Conservation (phyloP, 1,140 invertebrate genomes). For the Propsilocerus akamusi region DNA sequence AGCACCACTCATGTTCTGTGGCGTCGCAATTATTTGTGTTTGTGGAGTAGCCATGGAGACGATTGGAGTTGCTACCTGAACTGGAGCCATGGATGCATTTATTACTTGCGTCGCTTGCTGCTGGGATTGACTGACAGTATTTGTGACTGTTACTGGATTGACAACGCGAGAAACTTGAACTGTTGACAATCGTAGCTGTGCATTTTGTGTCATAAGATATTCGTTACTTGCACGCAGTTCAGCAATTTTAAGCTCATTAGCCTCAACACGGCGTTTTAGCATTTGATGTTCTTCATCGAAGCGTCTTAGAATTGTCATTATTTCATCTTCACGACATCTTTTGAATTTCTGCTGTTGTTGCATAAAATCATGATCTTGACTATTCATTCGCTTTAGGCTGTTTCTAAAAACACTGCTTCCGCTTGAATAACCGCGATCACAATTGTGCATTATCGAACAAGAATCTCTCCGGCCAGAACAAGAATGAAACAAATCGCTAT, state of each 20-base stretch:
- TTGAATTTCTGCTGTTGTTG: background rate
- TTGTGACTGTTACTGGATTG: constrained; percentile 33
- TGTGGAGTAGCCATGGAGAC: constrained; percentile 30
- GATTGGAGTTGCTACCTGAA: constrained; percentile 35
- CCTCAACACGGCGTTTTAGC: constrained; percentile 7
- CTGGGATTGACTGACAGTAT: constrained; percentile 29
- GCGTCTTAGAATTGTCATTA: constrained; percentile 4
- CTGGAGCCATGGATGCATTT: constrained; percentile 32
- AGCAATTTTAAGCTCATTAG: constrained; percentile 18
- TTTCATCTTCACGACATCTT: constrained; percentile 16
- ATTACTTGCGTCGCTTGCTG: constrained; percentile 29
- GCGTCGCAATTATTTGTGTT: constrained; percentile 21
- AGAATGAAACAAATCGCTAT: background rate
- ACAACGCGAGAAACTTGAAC: constrained; percentile 25
- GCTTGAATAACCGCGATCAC: background rate
- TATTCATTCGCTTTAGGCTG: background rate
- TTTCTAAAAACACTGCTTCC: constrained; percentile 2
- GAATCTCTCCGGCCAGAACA: background rate
- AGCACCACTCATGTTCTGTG: constrained; percentile 13
- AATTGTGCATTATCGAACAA: too few species aligned
- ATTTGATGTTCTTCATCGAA: constrained; percentile 8
- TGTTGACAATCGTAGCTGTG: constrained; percentile 46
- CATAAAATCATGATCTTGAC: background rate
- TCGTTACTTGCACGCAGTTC: constrained; percentile 65
- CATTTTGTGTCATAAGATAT: constrained; percentile 64